Conservation (phyloP, 64 coral and sea anemone genomes). For the Exaiptasia diaphana region DNA sequence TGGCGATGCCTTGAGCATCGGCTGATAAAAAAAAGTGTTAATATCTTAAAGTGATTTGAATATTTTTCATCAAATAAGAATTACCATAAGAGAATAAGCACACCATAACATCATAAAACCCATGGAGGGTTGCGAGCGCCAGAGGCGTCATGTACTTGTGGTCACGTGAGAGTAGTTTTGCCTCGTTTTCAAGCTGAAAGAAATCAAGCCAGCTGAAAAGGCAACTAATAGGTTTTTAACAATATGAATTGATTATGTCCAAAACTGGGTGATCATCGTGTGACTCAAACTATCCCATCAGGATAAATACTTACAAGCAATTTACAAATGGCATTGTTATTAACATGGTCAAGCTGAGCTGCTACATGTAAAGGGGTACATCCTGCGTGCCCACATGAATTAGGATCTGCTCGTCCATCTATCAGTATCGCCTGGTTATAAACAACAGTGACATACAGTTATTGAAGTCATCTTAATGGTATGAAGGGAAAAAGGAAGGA, state of each 20-base stretch:
- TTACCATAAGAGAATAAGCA: constrained; percentile 73
- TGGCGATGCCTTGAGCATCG: constrained; percentile 46
- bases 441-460: too few relatives aligned
- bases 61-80: not conserved
- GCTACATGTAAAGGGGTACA: constrained; percentile 78
- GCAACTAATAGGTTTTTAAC: not conserved
- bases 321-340: constrained; percentile 78
- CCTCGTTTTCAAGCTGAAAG: constrained; percentile 48
- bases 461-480: too few relatives aligned
- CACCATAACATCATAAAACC: constrained; percentile 75
- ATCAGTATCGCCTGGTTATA: constrained; percentile 59
- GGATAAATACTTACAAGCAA: constrained; percentile 41
- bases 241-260: not conserved
- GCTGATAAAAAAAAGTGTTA: constrained; percentile 17
- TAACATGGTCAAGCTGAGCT: constrained; percentile 73
- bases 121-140: constrained; percentile 76
- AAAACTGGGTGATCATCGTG: not conserved
- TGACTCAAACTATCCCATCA: not conserved
- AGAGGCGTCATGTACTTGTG: constrained; percentile 88
- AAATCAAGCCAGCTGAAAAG: not conserved
- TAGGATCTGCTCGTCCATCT: constrained; percentile 72
- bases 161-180: constrained; percentile 62
- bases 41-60: not conserved
- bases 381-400: constrained; percentile 59
- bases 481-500: too few relatives aligned